A percentile compares a stretch with the other conserved stretches of the same genome.
Evolutionary conservation across 2,888 invertebrate species (phyloP).

Genomic region (Melanchra persicariae): DNA sequence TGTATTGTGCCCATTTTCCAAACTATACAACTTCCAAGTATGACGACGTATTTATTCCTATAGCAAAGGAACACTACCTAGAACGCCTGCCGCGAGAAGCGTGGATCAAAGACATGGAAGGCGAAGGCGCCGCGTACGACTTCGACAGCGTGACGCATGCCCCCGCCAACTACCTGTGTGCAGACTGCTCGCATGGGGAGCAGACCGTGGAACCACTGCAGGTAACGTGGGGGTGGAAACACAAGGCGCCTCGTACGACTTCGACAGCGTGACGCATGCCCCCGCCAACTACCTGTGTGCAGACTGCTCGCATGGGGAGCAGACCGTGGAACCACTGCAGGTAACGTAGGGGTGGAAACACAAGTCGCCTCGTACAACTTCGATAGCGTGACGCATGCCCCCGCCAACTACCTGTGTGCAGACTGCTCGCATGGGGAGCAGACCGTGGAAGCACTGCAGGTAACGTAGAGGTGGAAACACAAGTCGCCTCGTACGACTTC

Average conservation of each 20-base stretch:
- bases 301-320: slow-evolving; percentile 30
- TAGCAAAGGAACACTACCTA: slow-evolving; percentile 80
- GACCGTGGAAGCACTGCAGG: slow-evolving; percentile 69
- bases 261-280: no score
- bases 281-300: background rate
- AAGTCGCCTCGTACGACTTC: no score
- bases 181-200: slow-evolving; percentile 70
- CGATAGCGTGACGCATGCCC: slow-evolving; percentile 81
- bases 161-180: slow-evolving; percentile 81
- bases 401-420: slow-evolving; percentile 79
- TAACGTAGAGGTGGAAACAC: background rate
- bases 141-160: slow-evolving; percentile 82
- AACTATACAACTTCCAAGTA: background rate
- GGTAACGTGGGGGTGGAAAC: slow-evolving; percentile 7
- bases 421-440: slow-evolving; percentile 72
- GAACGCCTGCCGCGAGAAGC: slow-evolving; percentile 73
- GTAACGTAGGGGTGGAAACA: no score
- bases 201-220: slow-evolving; percentile 70
- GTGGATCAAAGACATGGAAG: slow-evolving; percentile 69
- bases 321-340: no score
- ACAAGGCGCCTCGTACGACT: no score
- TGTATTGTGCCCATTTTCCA: no score
- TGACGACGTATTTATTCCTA: background rate
- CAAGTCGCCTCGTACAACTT: slow-evolving; percentile 77
- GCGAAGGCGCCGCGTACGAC: slow-evolving; percentile 75